Evolutionary conservation across 2,888 invertebrate species (phyloP).

Genomic region (Heliconius charithonia): DNA sequence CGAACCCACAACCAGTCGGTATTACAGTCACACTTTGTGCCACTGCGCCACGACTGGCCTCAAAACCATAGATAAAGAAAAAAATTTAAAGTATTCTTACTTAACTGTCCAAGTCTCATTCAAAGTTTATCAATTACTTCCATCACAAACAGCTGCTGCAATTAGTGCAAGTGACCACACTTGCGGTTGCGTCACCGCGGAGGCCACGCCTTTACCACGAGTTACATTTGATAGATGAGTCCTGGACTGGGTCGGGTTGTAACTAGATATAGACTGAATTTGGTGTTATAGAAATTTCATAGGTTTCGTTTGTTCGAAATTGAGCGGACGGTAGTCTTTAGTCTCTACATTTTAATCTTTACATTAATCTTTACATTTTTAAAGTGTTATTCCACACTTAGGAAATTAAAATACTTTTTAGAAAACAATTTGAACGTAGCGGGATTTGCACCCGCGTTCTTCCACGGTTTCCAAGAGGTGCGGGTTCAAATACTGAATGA

Average conservation of each 20-base stretch:
- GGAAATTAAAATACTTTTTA: no score
- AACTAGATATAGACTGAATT: constrained; percentile 7
- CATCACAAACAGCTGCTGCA: constrained; percentile 75
- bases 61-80: no score
- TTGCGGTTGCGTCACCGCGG: constrained; percentile 74
- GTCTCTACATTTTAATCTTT: no score
- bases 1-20: no score
- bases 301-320: not conserved
- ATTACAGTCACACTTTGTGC: no score
- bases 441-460: no score
- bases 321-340: not conserved
- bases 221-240: constrained; percentile 72
- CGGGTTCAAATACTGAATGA: no score
- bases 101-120: constrained; percentile 32
- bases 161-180: constrained; percentile 81
- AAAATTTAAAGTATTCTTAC: not conserved
- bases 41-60: no score
- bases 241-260: constrained; percentile 30
- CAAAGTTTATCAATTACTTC: constrained; percentile 43
- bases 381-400: no score
- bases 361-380: no score
- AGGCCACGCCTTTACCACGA: constrained; percentile 62
- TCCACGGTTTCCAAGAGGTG: no score
- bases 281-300: not conserved
- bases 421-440: no score